Base-by-base conservation (phyloP, 2,113 vertebrate species). In the Morone saxatilis region DNA sequence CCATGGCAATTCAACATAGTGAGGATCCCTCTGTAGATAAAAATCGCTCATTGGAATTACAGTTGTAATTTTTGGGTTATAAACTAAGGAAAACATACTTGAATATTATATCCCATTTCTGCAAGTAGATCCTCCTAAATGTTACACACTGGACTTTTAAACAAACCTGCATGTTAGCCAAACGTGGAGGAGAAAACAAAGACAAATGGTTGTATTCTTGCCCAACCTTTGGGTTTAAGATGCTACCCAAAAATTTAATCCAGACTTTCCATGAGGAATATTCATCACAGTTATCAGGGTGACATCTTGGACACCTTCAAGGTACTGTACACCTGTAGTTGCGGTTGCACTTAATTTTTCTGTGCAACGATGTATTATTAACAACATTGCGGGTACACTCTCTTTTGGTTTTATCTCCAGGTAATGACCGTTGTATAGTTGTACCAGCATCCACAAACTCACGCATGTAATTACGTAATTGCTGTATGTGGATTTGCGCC, bases 401-500 rank as follows among this genome's bases (percentile, higher is more conserved):
- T 56, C 16, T 56, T 76, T 31, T 56, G 9, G 60, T 56, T 56
- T 12, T 10, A 13, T 13, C 3, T 63, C 13, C 5, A 45, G 12
- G 38, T 65, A 22, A 25, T 2, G 50, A 6, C 61, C 6, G 0
- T 12, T 41, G 31, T 4, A 13, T 50, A 4, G 41, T 25, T 10
- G 13, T 4, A 0, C 38, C 4, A 36, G 31, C 40, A 0, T 59
- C 5, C 14, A 1, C 13, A 22, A 57, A 25, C n/a, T 6, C 8
- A 8, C 7, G 7, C 31, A 19, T 38, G 31, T 19, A 43, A 43
- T n/a, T 43, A 22, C 1, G 11, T 45, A n/a, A 13, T 22, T 65
- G 4, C 7, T 0, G 3, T 4, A 9, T 16, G 2, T 4, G 7
- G 17, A 8, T 20, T 1, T 53, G 19, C 2, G 7, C 17, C 1